Evolutionary conservation across 2,113 vertebrate genomes (phyloP), one percentile per base, ranked within the genome.

Genomic region (Callorhinus ursinus): DNA sequence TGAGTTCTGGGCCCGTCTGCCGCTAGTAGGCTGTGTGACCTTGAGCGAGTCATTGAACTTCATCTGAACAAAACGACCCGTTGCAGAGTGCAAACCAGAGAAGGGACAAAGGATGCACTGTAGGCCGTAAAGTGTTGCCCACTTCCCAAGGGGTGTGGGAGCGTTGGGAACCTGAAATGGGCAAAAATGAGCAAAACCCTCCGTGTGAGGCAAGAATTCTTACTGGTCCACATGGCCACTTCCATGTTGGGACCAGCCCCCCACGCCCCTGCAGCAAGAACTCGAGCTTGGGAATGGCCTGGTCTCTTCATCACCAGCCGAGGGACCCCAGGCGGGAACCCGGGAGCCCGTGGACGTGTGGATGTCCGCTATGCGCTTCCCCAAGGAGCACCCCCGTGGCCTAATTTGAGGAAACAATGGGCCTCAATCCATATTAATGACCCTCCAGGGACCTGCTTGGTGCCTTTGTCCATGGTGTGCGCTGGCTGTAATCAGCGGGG

Each of bases 321-420:
- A 5, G 7, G 85, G 76, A 77, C 36, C 79, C 77, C 7, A 2
- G 42, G 55, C 69, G 0, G 33, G 88, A 53, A 18, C 24, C 22
- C 28, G 8, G 36, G 89, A 51, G 22, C 92, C 57, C 81, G 59
- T 5, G 3, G 79, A 42, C 39, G 1, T 65, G 80, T 59, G 19
- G 39, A 46, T 2, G 57, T 84, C 88, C 13, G 9, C 49, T 2
- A 21, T 18, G 36, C 14, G 71, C 39, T 36, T 92, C 71, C 83
- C 89, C 90, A 88, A 97, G 9, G 49, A 74, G 97, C 98, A 93
- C 93, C 88, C 86, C 92, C 69, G 39, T 90, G 95, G 99, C 99
- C 99, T 99, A 99, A 97, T 99, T 99, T 96, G 91, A 95, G 96
- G 97, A 95, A 99, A 99, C 99, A 99, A 99, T 99, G 98, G 98